Percentiles rank a stretch among this genome's conserved stretches.
Conservation (phyloP, 1,140 invertebrate species). For the Drosophila suzukii region DNA sequence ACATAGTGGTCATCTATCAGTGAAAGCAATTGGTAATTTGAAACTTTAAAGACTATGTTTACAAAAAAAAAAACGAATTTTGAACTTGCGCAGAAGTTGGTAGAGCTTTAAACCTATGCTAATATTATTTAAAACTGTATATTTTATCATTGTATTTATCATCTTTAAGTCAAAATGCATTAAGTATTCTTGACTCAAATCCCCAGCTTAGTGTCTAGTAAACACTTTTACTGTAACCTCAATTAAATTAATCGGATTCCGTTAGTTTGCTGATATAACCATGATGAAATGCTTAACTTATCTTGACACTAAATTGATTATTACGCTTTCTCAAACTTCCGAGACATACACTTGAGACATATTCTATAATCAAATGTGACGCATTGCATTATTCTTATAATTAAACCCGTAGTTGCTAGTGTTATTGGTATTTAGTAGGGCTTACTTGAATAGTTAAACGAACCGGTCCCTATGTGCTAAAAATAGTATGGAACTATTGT, state of each 20-base stretch:
- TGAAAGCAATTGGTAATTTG: slow-evolving; percentile 16
- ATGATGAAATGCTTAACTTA: not conserved
- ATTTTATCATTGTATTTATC: not conserved
- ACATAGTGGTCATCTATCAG: slow-evolving; percentile 23
- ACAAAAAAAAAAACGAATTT: too few species aligned
- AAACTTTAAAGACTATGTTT: slow-evolving; percentile 10
- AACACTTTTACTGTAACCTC: not conserved
- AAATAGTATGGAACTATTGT: too few species aligned
- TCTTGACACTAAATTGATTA: not conserved
- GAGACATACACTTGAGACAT: not conserved
- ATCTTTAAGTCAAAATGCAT: not conserved
- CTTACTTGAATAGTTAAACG: not conserved
- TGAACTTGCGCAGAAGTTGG: not conserved
- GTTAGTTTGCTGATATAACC: not conserved
- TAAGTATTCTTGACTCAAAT: not conserved
- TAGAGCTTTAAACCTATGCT: not conserved
- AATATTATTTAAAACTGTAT: not conserved
- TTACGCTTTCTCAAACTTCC: not conserved
- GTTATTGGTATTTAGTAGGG: not conserved
- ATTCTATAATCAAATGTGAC: not conserved
- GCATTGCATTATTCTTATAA: not conserved
- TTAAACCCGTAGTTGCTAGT: not conserved
- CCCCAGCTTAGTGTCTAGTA: not conserved
- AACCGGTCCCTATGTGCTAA: too few species aligned
- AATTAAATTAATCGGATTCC: slow-evolving; percentile 6